Percentiles rank a stretch among this genome's conserved stretches.
phyloP scores from a whole-genome alignment of 1,140 invertebrate genomes.

The Bombus sibiricus region DNA sequence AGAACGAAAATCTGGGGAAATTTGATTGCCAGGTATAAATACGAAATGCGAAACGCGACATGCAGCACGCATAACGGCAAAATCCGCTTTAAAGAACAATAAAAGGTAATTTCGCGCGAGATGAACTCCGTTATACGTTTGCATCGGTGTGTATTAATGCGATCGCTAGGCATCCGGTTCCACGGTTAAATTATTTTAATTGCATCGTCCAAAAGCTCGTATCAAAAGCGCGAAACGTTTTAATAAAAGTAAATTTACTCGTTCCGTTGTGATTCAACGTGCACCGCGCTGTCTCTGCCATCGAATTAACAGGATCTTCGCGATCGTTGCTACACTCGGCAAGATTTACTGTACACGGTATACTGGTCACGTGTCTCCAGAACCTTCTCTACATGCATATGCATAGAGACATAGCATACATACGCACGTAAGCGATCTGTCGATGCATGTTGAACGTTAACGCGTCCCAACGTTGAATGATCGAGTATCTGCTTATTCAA shows the following conservation, averaged over 20 bases:
- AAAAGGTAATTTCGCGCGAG: neutral
- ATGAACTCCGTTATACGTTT: slow-evolving; percentile 12
- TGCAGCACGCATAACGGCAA: neutral
- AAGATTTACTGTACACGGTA: slow-evolving; percentile 26
- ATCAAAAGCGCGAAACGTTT: neutral
- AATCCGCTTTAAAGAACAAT: slow-evolving; percentile 25
- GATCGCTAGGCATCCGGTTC: neutral
- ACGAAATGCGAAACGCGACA: neutral
- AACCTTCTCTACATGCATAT: slow-evolving; percentile 12
- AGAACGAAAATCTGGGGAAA: neutral
- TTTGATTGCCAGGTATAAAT: neutral
- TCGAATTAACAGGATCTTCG: neutral
- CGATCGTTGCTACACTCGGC: neutral
- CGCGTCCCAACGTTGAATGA: neutral
- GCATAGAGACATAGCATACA: neutral
- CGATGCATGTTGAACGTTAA: slow-evolving; percentile 4
- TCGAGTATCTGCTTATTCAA: slow-evolving; percentile 9
- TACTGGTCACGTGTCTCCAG: slow-evolving; percentile 31
- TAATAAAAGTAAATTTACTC: slow-evolving; percentile 4
- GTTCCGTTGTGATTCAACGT: neutral
- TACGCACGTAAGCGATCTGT: slow-evolving; percentile 10
- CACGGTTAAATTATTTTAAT: slow-evolving; percentile 25
- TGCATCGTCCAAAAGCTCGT: neutral
- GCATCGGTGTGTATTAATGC: neutral
- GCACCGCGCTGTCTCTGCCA: too few species aligned